Evolutionary conservation across 1,140 invertebrate genomes (phyloP).

Genomic region (Tribolium castaneum): DNA sequence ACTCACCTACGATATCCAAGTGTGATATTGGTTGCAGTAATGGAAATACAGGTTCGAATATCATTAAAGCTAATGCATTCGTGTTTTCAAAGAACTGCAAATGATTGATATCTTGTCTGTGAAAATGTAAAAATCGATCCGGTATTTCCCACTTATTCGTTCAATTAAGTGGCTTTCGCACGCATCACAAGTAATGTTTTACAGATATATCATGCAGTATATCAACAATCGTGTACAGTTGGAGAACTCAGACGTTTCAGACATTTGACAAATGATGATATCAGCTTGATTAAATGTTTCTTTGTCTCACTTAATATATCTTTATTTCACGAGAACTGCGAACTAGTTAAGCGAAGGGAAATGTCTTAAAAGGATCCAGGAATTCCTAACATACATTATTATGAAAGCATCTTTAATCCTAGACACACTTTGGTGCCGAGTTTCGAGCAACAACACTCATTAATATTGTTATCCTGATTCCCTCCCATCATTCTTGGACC

Average conservation of each 20-base stretch:
- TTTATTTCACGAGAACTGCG: constrained; percentile 31
- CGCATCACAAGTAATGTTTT: constrained; percentile 15
- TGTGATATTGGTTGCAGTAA: background rate
- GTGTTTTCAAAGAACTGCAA: background rate
- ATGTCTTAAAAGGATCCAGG: constrained; percentile 21
- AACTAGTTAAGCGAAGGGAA: constrained; percentile 7
- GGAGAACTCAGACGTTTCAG: constrained; percentile 30
- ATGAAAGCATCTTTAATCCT: constrained; percentile 3
- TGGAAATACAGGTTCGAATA: background rate
- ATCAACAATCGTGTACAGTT: constrained; percentile 13
- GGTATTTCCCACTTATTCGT: constrained; percentile 3
- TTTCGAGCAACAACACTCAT: constrained; percentile 2
- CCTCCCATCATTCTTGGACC: background rate
- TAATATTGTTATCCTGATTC: background rate
- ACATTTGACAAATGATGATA: constrained; percentile 42
- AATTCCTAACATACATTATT: constrained; percentile 10
- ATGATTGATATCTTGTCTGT: constrained; percentile 11
- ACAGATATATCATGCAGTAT: constrained; percentile 16
- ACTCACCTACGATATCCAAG: background rate
- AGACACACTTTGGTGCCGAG: background rate
- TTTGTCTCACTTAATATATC: constrained; percentile 42
- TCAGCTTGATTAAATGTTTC: constrained; percentile 42
- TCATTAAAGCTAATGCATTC: background rate
- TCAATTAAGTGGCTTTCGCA: constrained; percentile 3
- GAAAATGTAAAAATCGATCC: constrained; percentile 11